Percentiles rank a stretch among this genome's conserved stretches.
Evolutionary conservation across 2,888 invertebrate species (phyloP).

Genomic region (Scrobipalpa atriplicella): DNA sequence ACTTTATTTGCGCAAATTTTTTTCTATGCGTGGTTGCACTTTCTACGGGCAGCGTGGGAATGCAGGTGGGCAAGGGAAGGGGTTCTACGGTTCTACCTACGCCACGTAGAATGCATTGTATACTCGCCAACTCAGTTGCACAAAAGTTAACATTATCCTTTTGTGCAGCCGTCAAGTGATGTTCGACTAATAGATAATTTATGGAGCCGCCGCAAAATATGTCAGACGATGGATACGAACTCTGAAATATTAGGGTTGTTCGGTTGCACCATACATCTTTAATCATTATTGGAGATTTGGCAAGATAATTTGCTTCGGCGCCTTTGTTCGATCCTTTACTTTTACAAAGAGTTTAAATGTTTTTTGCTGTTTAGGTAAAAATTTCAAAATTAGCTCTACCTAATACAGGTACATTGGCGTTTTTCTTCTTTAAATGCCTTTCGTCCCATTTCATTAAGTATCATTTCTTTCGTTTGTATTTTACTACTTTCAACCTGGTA

Average conservation of each 20-base stretch:
- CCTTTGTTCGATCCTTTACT: conserved; percentile 40
- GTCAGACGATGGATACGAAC: conserved; percentile 54
- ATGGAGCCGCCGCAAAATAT: conserved; percentile 66
- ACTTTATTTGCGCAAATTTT: conserved; percentile 77
- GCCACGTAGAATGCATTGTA: conserved; percentile 54
- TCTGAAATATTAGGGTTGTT: conserved; percentile 78
- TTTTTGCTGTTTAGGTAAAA: conserved; percentile 19
- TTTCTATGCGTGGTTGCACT: conserved; percentile 62
- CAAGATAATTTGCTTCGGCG: conserved; percentile 63
- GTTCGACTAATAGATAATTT: conserved; percentile 80
- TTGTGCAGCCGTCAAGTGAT: conserved; percentile 77
- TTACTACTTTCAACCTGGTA: too few relatives aligned
- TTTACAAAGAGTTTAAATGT: conserved; percentile 24
- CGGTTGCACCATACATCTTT: conserved; percentile 55
- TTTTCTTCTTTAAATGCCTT: neutral
- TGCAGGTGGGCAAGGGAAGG: conserved; percentile 81
- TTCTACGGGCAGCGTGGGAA: conserved; percentile 78
- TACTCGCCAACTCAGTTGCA: conserved; percentile 67
- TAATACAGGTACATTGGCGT: neutral
- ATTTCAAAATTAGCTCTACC: neutral
- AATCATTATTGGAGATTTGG: conserved; percentile 59
- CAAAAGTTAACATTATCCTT: conserved; percentile 73
- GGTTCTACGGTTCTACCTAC: conserved; percentile 71
- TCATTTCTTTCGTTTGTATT: neutral
- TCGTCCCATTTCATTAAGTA: neutral